phyloP scores from a whole-genome alignment of 1,140 invertebrate species.

The Pseudomyrmex flavicornis region DNA sequence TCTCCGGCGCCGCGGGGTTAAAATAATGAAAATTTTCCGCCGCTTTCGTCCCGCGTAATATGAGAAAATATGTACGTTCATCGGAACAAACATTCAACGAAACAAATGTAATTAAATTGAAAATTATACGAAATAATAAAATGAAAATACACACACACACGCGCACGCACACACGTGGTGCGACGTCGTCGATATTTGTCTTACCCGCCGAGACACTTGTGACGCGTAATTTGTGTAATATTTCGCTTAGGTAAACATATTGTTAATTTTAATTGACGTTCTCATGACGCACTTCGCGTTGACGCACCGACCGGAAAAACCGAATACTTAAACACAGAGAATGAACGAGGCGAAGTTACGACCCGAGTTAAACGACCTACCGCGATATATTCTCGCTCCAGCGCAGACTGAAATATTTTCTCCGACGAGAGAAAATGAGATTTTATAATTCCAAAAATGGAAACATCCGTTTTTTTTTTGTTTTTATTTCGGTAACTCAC shows the following conservation, averaged over 20 bases:
- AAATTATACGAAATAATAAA: conserved; percentile 13
- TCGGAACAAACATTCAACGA: conserved; percentile 24
- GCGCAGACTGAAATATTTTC: not conserved
- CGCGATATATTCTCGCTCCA: not conserved
- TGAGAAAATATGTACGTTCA: conserved; percentile 22
- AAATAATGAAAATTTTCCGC: conserved; percentile 71
- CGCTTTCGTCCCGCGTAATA: conserved; percentile 22
- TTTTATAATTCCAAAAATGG: conserved; percentile 14
- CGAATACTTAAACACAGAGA: not conserved
- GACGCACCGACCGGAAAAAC: not conserved
- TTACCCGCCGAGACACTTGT: not conserved
- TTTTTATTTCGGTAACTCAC: not conserved
- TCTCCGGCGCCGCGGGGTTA: conserved; percentile 38
- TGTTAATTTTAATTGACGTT: not conserved
- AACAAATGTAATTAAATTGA: conserved; percentile 45
- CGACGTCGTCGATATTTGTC: conserved; percentile 1
- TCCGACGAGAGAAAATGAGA: not conserved
- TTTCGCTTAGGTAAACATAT: not conserved
- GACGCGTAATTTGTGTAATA: not conserved
- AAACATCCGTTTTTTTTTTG: not conserved
- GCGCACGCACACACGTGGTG: too few species aligned
- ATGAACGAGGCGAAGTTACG: not conserved
- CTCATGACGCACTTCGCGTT: not conserved
- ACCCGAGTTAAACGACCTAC: not conserved
- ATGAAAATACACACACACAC: not conserved